phyloP scores from a whole-genome alignment of 1,140 invertebrate genomes.

The Andricus grossulariae region DNA sequence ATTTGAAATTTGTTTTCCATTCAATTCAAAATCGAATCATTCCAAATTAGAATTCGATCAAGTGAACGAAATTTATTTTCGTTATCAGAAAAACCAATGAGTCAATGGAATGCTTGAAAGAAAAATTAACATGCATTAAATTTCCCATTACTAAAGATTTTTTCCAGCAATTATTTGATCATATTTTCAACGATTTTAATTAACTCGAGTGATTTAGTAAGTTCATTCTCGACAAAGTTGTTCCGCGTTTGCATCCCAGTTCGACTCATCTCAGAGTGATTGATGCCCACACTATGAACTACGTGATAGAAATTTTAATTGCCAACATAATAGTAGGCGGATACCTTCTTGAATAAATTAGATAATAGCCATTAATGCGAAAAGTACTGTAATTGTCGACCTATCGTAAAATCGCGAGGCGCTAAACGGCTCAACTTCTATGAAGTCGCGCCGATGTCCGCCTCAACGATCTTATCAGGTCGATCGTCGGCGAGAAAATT shows the following conservation, averaged over 20 bases:
- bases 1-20: too few species aligned
- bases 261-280: background rate
- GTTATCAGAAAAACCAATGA: too few species aligned
- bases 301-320: conserved; percentile 28
- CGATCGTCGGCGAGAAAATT: background rate
- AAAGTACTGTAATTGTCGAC: conserved; percentile 22
- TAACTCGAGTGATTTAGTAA: too few species aligned
- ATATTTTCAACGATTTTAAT: too few species aligned
- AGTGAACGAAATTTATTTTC: too few species aligned
- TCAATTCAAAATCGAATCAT: too few species aligned
- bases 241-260: background rate
- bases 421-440: conserved; percentile 11
- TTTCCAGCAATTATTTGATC: too few species aligned
- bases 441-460: conserved; percentile 7
- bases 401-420: conserved; percentile 9
- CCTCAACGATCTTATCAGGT: conserved; percentile 29
- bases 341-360: conserved; percentile 25
- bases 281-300: background rate
- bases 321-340: conserved; percentile 25
- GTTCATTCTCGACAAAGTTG: background rate
- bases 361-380: conserved; percentile 16
- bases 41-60: too few species aligned
- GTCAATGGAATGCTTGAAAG: too few species aligned
- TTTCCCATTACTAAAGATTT: too few species aligned
- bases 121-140: too few species aligned